These are phyloP conservation scores for Girardinichthys multiradiatus DNA, from an alignment of 2,113 vertebrate genomes.

Conservation along the genomic window DNA sequence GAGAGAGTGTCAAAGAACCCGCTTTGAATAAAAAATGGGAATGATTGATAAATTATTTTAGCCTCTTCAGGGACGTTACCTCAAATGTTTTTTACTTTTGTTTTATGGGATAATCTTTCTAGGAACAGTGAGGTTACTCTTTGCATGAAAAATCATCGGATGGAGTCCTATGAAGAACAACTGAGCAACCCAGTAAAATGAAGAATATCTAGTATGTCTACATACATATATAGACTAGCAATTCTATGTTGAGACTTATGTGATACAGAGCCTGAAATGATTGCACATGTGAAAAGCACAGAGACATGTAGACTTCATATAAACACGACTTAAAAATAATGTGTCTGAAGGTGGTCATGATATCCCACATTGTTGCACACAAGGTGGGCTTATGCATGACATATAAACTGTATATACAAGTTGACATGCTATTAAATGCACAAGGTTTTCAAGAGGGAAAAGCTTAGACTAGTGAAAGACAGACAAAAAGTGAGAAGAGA, in stretches of 20 bases:
- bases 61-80: background rate
- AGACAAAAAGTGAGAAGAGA: conserved; percentile 27
- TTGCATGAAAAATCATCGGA: background rate
- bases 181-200: background rate
- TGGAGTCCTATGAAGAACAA: background rate
- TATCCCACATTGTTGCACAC: background rate
- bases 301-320: background rate
- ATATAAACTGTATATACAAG: background rate
- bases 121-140: background rate
- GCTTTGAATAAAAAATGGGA: background rate
- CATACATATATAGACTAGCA: background rate
- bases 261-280: background rate
- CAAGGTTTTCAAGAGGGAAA: conserved; percentile 2
- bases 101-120: background rate
- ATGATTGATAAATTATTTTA: background rate
- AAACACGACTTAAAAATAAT: background rate
- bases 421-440: background rate
- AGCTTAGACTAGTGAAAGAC: conserved; percentile 27
- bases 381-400: background rate
- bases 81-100: background rate
- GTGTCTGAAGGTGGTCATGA: background rate
- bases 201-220: conserved; percentile 12
- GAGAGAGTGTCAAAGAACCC: conserved; percentile 21
- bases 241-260: background rate
- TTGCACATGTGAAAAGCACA: background rate